Percentiles rank a stretch among this genome's conserved stretches.
Conservation (phyloP, 2,113 vertebrate species). For the Oncorhynchus mykiss region DNA sequence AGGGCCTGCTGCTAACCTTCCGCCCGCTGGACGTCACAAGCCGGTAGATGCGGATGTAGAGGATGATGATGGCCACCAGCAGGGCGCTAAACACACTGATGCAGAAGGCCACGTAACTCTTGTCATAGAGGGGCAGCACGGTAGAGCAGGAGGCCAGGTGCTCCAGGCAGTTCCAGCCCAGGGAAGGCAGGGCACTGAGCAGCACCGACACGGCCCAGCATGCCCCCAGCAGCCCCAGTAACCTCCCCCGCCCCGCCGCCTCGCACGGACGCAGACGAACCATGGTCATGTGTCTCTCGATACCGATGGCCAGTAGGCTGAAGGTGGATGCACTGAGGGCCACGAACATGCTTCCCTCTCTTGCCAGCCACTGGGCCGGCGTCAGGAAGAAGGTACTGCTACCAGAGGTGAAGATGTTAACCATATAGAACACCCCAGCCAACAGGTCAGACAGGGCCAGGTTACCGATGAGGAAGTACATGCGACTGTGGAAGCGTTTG, state of each 20-base stretch:
- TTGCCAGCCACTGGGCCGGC: constrained; percentile 71
- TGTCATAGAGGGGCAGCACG: constrained; percentile 76
- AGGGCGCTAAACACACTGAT: constrained; percentile 74
- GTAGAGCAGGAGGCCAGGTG: constrained; percentile 71
- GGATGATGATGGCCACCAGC: constrained; percentile 73
- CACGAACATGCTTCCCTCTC: constrained; percentile 81
- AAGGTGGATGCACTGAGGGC: constrained; percentile 78
- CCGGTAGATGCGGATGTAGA: constrained; percentile 79
- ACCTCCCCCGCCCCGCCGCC: constrained; percentile 65
- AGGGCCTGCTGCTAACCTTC: constrained; percentile 69
- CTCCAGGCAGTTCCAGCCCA: constrained; percentile 77
- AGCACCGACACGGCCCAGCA: constrained; percentile 77
- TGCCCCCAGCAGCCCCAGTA: constrained; percentile 69
- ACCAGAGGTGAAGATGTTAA: constrained; percentile 77
- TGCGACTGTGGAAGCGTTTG: constrained; percentile 78
- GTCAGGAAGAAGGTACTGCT: constrained; percentile 70
- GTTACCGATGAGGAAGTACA: constrained; percentile 79
- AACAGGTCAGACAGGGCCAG: constrained; percentile 77
- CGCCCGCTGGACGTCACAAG: constrained; percentile 76
- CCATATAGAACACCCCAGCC: constrained; percentile 75
- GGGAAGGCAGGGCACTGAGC: constrained; percentile 72
- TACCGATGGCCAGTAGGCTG: constrained; percentile 77
- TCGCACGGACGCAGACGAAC: constrained; percentile 73
- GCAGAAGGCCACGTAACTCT: constrained; percentile 79
- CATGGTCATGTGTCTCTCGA: constrained; percentile 80